phyloP scores from a whole-genome alignment of 2,797 vertebrate genomes.

The Sebastolobus altivelis region DNA sequence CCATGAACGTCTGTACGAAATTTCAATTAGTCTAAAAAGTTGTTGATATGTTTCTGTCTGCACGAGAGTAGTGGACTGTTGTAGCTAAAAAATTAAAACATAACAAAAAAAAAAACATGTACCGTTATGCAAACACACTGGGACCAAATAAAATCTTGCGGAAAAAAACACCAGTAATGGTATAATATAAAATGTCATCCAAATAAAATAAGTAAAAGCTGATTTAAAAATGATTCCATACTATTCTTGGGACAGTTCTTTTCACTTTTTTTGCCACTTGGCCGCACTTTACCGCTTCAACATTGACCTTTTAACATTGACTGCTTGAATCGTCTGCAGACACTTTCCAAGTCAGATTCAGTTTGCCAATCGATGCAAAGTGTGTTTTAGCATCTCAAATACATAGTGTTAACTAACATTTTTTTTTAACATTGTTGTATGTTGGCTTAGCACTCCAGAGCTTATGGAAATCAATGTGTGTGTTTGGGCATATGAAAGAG shows the following conservation, averaged over 20 bases:
- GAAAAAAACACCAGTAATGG: not conserved
- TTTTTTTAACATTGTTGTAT: conserved; percentile 24
- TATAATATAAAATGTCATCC: not conserved
- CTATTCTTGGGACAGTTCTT: not conserved
- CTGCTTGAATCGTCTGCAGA: not conserved
- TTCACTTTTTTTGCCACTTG: not conserved
- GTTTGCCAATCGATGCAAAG: conserved; percentile 10
- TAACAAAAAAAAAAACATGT: not conserved
- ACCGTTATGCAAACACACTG: not conserved
- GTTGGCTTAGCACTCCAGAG: conserved; percentile 30
- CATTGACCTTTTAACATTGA: not conserved
- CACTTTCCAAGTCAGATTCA: conserved; percentile 3
- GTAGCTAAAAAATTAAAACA: not conserved
- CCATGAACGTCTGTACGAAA: not conserved
- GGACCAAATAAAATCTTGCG: not conserved
- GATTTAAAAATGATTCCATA: not conserved
- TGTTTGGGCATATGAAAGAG: conserved; percentile 40
- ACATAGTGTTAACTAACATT: conserved; percentile 10
- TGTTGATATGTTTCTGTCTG: not conserved
- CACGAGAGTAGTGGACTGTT: not conserved
- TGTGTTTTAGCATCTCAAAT: conserved; percentile 29
- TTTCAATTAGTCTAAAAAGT: not conserved
- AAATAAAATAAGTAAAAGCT: not conserved
- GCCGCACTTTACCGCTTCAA: not conserved
- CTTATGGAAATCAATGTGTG: conserved; percentile 48